Evolutionary conservation across 1,140 invertebrate genomes (phyloP), one percentile per base, ranked within the genome.

Genomic region (Drosophila lacteicornis): DNA sequence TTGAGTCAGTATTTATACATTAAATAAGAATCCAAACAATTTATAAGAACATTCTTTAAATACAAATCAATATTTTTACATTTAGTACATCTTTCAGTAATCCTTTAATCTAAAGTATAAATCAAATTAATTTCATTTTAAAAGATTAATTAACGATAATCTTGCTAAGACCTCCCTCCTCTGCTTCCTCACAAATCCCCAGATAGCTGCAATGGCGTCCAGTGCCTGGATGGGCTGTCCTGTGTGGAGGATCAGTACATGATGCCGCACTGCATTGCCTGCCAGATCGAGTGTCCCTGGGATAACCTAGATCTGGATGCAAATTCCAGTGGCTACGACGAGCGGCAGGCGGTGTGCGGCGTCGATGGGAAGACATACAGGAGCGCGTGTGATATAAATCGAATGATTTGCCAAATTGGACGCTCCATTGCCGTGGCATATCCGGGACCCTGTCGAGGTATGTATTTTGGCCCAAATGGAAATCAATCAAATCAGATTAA

Each of bases 181-280:
- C 59, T 13, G 27, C 47, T 49, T 58, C 27, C 27, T 30, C 58
- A 66, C 49, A 13, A 92, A 92, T 90, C 91, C 15, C 11, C 94
- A 95, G 96, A 95, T 92, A 96, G 95, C 70, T 97, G 97, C 93
- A 95, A 95, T 79, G 95, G 95, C 75, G 95, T 98, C 51, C 95
- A 94, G 11, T 98, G 97, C 93, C 94, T 96, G 38, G 95, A 96
- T 81, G 96, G 96, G 33, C 95, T 97, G 84, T 95, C 95, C 61
- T 98, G 98, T 93, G 94, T 98, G 30, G 94, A 98, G 91, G 97
- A 98, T 94, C 96, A 97, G 90, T 97, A 97, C 93, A 94, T 96
- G 92, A 96, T 94, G 70, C 96, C 97, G 17, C 97, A 98, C 91
- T 98, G 97, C 93, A 96, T 97, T 60, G 94, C 95, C 68, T 98